These are phyloP conservation scores for Lordiphosa clarofinis DNA, from an alignment of 1,140 invertebrate genomes.

Conservation along the genomic window DNA sequence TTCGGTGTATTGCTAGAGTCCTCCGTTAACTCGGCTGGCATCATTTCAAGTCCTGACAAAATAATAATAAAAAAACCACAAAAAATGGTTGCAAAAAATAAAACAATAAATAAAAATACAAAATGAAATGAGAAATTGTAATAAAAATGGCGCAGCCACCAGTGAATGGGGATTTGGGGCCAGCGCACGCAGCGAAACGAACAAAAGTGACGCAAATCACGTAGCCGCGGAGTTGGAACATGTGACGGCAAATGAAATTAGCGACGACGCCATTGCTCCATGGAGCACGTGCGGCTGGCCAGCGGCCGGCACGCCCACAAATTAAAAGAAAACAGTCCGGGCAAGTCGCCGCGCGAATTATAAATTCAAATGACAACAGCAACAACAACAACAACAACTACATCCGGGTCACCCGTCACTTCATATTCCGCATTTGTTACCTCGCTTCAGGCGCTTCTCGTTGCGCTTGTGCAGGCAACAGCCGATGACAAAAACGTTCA, in stretches of 20 bases:
- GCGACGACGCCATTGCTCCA: conserved; percentile 28
- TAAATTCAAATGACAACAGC: conserved; percentile 47
- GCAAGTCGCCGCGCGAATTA: conserved; percentile 31
- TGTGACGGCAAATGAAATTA: conserved; percentile 71
- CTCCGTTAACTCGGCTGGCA: conserved; percentile 85
- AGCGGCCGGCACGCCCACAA: conserved; percentile 29
- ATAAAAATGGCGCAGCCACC: conserved; percentile 78
- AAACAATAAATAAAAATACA: conserved; percentile 68
- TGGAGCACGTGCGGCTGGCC: conserved; percentile 26
- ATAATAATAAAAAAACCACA: conserved; percentile 43
- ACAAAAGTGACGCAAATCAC: conserved; percentile 67
- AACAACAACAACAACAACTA: conserved; percentile 20
- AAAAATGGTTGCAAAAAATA: conserved; percentile 41
- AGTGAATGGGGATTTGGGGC: conserved; percentile 4
- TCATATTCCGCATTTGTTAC: conserved; percentile 41
- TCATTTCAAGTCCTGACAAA: conserved; percentile 81
- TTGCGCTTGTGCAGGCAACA: conserved; percentile 91
- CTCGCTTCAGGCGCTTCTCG: conserved; percentile 85
- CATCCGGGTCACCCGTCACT: not conserved
- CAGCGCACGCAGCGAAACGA: conserved; percentile 42
- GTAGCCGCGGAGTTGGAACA: conserved; percentile 56
- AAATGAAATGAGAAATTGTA: conserved; percentile 78
- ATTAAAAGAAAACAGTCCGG: conserved; percentile 49
- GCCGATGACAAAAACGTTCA: conserved; percentile 92
- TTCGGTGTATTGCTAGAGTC: conserved; percentile 85